Evolutionary conservation across 2,888 invertebrate species (phyloP).

Genomic region (Chymomyza fuscimana): DNA sequence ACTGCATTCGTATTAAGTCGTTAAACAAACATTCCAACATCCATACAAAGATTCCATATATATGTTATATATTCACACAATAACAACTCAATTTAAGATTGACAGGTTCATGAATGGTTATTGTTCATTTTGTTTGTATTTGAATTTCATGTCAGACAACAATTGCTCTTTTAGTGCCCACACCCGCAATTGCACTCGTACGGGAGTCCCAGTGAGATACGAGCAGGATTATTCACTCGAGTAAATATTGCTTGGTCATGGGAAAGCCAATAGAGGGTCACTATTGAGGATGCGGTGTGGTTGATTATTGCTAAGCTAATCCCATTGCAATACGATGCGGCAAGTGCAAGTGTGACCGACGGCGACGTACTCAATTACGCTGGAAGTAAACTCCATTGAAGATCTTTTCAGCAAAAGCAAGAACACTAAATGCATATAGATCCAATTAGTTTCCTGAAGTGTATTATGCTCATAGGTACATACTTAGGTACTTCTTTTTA

Average conservation of each 20-base stretch:
- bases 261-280: conserved; percentile 58
- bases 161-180: conserved; percentile 67
- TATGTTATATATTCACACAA: conserved; percentile 57
- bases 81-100: conserved; percentile 66
- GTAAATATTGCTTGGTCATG: conserved; percentile 62
- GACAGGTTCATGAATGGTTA: conserved; percentile 71
- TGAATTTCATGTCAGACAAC: conserved; percentile 58
- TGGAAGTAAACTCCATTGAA: conserved; percentile 6
- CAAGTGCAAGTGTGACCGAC: conserved; percentile 44
- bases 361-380: conserved; percentile 12
- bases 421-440: no score
- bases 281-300: conserved; percentile 45
- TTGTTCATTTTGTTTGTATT: conserved; percentile 67
- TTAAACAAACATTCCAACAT: conserved; percentile 59
- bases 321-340: conserved; percentile 47
- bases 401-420: conserved; percentile 15
- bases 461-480: background rate
- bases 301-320: conserved; percentile 62
- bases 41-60: conserved; percentile 27
- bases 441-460: background rate
- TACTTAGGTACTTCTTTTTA: no score
- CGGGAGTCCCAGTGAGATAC: conserved; percentile 22
- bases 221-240: conserved; percentile 65
- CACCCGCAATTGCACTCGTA: conserved; percentile 25
- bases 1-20: conserved; percentile 49